Evolutionary conservation across 2,888 invertebrate species (phyloP), one percentile per base, ranked within the genome.

Genomic region (Lordiphosa andalusiaca): DNA sequence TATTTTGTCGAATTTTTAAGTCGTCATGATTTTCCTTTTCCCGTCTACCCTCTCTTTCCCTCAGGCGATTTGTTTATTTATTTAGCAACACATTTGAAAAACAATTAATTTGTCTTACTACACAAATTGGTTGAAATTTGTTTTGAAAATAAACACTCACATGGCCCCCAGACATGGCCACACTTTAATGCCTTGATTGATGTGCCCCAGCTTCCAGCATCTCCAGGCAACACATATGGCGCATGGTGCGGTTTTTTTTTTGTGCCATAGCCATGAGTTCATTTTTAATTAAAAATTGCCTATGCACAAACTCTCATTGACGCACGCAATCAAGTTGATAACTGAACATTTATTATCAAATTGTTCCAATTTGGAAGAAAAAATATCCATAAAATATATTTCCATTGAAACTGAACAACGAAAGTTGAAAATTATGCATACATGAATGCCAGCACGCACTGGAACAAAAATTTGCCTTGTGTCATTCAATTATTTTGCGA

Each of bases 271-370:
- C 37, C 56, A 84, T 76, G 84, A 76, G 76, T 71, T 76, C 68
- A 84, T 73, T 73, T 77, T 84, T 81, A 73, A 81, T 77, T 84
- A 73, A 84, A 84, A 81, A 62, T 46, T 53, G 69, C 68, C 68
- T 60, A 50, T 50, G 35, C 48, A 13, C 44, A 51, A 70, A 59
- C 25, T 25, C 41, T 44, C 30, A 36, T 19, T 60, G 60, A 76
- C 74, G 75, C 67, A 70, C 61, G 46, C 23, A 41, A 48, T 6
- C 30, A 23, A 51, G 53, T 46, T 64, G 77, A 66, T 66, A 72
- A 67, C 52, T 68, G 55, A 41, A 57, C 62, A 48, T 53, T 63
- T 41, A 66, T 62, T 36, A 41, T 13, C 16, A 38, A 39, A 47
- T 35, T 52, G 38, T 51, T 51, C 12, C 23, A 39, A 46, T 53